A percentile compares a stretch with the other conserved stretches of the same genome.
Conservation (phyloP, 1,140 invertebrate species). For the Phenacoccus solenopsis region DNA sequence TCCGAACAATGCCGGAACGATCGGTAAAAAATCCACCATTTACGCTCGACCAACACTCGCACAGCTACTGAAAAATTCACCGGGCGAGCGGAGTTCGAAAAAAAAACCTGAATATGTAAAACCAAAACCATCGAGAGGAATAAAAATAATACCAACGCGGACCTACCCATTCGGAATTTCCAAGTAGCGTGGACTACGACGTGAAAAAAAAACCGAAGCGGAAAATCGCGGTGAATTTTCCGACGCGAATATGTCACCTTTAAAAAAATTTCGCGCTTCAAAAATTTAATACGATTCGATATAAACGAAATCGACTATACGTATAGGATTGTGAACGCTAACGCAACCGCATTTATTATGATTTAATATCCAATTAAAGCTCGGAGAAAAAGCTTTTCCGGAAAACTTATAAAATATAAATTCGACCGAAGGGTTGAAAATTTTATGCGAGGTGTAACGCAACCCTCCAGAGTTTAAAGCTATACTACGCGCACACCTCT, state of each 20-base stretch:
- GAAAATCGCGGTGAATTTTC: not conserved
- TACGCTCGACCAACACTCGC: too few species aligned
- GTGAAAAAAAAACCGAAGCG: not conserved
- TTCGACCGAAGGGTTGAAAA: not conserved
- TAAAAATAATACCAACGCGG: not conserved
- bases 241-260: not conserved
- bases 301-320: not conserved
- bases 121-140: too few species aligned
- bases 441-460: not conserved
- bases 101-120: too few species aligned
- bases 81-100: too few species aligned
- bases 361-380: slow-evolving; percentile 3
- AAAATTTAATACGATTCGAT: not conserved
- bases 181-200: not conserved
- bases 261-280: not conserved
- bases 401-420: slow-evolving; percentile 4
- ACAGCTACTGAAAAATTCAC: too few species aligned
- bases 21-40: too few species aligned
- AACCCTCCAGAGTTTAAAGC: not conserved
- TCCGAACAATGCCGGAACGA: too few species aligned
- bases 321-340: not conserved
- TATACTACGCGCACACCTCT: not conserved
- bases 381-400: not conserved
- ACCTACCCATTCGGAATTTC: not conserved
- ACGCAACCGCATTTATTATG: slow-evolving; percentile 1